Conservation (phyloP, 2,888 invertebrate species). For the Cephus sareptanus region DNA sequence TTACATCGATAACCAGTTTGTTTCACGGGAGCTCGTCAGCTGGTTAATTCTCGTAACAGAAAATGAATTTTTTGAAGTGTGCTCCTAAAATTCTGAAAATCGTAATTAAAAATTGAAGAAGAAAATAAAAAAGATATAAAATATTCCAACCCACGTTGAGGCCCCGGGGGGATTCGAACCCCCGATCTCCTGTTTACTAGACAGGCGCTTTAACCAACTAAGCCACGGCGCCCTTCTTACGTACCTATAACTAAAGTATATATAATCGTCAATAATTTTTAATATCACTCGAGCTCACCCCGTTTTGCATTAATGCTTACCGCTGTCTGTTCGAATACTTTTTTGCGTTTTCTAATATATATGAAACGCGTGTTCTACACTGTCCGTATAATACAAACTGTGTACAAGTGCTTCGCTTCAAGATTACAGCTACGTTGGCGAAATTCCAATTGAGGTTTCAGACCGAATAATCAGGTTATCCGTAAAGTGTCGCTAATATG, state of each 20-base stretch:
- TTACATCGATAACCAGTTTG: background rate
- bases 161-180: slow-evolving; percentile 76
- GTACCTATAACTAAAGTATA: background rate
- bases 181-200: slow-evolving; percentile 79
- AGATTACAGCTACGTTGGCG: background rate
- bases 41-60: background rate
- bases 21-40: background rate
- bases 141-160: slow-evolving; percentile 44
- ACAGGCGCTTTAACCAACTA: slow-evolving; percentile 84
- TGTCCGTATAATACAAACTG: background rate
- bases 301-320: background rate
- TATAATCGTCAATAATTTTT: background rate
- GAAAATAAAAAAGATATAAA: background rate
- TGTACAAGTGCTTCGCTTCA: background rate
- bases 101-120: background rate
- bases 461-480: background rate
- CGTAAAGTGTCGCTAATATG: background rate
- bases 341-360: background rate
- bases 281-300: background rate
- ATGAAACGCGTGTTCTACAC: background rate
- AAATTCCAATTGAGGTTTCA: background rate
- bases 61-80: background rate
- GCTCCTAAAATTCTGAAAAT: background rate
- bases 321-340: background rate
- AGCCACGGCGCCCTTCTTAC: slow-evolving; percentile 74